Evolutionary conservation across 2,797 vertebrate genomes (phyloP).

Genomic region (Mycteria americana): DNA sequence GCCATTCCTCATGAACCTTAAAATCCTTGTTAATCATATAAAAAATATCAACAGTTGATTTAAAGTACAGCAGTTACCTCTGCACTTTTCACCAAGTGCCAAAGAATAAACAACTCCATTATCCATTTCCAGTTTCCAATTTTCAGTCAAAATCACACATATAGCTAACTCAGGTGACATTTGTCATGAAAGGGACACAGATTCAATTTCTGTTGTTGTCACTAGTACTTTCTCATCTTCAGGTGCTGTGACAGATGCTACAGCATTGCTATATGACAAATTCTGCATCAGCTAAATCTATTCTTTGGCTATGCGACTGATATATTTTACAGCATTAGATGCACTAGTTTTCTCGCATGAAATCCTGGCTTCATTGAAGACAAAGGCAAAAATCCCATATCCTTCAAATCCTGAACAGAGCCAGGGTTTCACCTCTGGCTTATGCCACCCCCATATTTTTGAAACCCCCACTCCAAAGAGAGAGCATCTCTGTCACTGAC

Average conservation of each 20-base stretch:
- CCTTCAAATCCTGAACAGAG: neutral
- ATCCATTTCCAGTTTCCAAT: constrained; percentile 13
- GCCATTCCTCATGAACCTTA: constrained; percentile 61
- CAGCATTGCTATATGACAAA: neutral
- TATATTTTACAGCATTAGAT: neutral
- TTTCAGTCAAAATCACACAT: constrained; percentile 39
- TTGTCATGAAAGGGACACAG: constrained; percentile 14
- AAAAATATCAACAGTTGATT: constrained; percentile 43
- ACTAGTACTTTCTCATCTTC: constrained; percentile 25
- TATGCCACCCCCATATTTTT: neutral
- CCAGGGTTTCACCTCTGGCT: neutral
- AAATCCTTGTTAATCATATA: constrained; percentile 73
- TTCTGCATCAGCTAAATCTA: neutral
- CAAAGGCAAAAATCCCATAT: neutral
- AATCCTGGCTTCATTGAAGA: neutral
- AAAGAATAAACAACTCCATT: constrained; percentile 31
- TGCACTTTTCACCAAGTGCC: constrained; percentile 23
- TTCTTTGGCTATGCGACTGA: neutral
- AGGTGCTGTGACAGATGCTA: neutral
- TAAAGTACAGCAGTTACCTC: constrained; percentile 24
- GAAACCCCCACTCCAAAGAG: neutral
- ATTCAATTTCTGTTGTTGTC: constrained; percentile 56
- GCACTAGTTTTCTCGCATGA: neutral
- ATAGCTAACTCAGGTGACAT: constrained; percentile 27
- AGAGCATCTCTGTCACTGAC: neutral